These are phyloP conservation scores for Caenorhabditis afra DNA, from an alignment of 2,888 invertebrate species.

Conservation along the genomic window DNA sequence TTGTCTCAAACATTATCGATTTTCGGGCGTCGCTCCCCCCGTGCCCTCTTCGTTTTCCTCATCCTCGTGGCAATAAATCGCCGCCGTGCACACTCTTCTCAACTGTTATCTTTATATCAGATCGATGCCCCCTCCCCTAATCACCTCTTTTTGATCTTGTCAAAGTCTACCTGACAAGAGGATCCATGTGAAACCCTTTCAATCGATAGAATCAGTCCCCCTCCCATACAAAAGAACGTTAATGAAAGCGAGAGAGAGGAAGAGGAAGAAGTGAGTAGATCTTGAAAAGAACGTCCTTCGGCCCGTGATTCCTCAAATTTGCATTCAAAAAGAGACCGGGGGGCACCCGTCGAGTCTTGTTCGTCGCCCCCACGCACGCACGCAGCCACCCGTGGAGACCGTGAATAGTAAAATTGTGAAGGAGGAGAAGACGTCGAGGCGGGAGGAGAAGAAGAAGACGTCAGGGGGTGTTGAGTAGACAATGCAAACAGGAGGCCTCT, in stretches of 20 bases:
- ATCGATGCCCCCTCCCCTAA: constrained; percentile 24
- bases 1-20: constrained; percentile 33
- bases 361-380: background rate
- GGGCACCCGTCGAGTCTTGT: constrained; percentile 8
- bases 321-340: constrained; percentile 52
- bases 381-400: constrained; percentile 39
- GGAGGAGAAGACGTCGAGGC: no score
- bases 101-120: constrained; percentile 16
- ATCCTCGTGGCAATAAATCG: constrained; percentile 33
- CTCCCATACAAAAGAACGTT: background rate
- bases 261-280: constrained; percentile 15
- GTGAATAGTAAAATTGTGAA: constrained; percentile 32
- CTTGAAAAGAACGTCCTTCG: constrained; percentile 27
- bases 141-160: constrained; percentile 48
- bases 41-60: constrained; percentile 9
- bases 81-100: background rate
- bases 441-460: constrained; percentile 1
- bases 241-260: background rate
- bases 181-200: background rate
- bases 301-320: constrained; percentile 14
- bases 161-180: constrained; percentile 6
- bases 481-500: constrained; percentile 44
- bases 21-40: constrained; percentile 17
- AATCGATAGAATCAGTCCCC: background rate
- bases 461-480: background rate